These are phyloP conservation scores for Hypomesus transpacificus DNA, from an alignment of 2,113 vertebrate genomes.

Conservation along the genomic window DNA sequence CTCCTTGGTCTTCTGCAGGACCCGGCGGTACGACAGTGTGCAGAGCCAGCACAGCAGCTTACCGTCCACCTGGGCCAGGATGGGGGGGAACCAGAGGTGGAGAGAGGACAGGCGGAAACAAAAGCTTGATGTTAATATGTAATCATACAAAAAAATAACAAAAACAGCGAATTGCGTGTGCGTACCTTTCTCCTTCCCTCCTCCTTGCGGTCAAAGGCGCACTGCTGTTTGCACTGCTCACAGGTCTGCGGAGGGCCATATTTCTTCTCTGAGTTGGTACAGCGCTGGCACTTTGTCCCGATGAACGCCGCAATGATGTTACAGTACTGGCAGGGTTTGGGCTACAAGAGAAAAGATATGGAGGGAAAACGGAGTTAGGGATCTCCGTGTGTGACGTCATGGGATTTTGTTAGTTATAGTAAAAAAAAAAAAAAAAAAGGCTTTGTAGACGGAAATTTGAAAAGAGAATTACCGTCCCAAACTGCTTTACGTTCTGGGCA, in stretches of 20 bases:
- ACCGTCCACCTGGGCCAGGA: conserved; percentile 83
- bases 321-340: conserved; percentile 99
- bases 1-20: conserved; percentile 98
- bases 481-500: conserved; percentile 98
- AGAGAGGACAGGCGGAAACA: background rate
- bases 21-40: conserved; percentile 93
- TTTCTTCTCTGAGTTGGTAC: conserved; percentile 98
- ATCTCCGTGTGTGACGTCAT: too few relatives aligned
- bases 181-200: conserved; percentile 97
- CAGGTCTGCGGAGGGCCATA: conserved; percentile 94
- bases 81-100: too few relatives aligned
- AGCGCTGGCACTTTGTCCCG: conserved; percentile 96
- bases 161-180: too few relatives aligned
- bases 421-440: background rate
- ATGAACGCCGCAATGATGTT: conserved; percentile 99
- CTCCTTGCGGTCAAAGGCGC: conserved; percentile 97
- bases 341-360: conserved; percentile 69
- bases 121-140: too few relatives aligned
- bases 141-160: too few relatives aligned
- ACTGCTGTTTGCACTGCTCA: conserved; percentile 97
- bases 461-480: conserved; percentile 84
- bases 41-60: conserved; percentile 98
- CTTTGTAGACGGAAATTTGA: too few relatives aligned
- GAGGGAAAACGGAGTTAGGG: background rate
- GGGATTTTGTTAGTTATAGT: too few relatives aligned